phyloP scores from a whole-genome alignment of 2,888 invertebrate genomes.

The Hypomecis punctinalis region DNA sequence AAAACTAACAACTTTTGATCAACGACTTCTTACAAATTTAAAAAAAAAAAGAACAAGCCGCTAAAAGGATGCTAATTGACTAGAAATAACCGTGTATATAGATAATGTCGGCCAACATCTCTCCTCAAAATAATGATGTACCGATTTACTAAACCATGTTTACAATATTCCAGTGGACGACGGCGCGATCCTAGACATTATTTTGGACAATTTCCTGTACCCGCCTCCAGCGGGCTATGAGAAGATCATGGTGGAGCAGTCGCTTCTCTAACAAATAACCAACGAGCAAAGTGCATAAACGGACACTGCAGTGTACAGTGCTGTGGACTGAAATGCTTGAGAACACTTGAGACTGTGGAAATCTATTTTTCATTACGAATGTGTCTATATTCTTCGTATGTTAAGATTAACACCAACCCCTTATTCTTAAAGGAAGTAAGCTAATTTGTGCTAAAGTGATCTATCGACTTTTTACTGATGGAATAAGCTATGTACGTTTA shows the following conservation, averaged over 20 bases:
- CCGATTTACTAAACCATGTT: not conserved
- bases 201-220: slow-evolving; percentile 95
- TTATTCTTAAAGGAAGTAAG: no score
- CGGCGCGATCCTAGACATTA: slow-evolving; percentile 98
- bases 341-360: slow-evolving; percentile 22
- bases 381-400: not conserved
- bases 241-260: slow-evolving; percentile 98
- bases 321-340: slow-evolving; percentile 11
- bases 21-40: no score
- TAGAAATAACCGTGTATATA: no score
- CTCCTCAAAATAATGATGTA: not conserved
- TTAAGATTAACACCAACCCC: not conserved
- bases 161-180: slow-evolving; percentile 92
- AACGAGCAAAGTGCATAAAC: slow-evolving; percentile 30
- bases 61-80: no score
- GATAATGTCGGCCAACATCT: no score
- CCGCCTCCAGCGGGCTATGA: slow-evolving; percentile 95
- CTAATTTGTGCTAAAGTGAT: no score
- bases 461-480: no score
- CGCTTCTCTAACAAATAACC: slow-evolving; percentile 90
- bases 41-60: no score
- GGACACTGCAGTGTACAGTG: slow-evolving; percentile 47
- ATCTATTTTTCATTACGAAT: slow-evolving; percentile 19
- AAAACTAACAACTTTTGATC: no score
- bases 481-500: no score